Conservation (phyloP, 2,113 vertebrate species). For the Puffinus mauretanicus region DNA sequence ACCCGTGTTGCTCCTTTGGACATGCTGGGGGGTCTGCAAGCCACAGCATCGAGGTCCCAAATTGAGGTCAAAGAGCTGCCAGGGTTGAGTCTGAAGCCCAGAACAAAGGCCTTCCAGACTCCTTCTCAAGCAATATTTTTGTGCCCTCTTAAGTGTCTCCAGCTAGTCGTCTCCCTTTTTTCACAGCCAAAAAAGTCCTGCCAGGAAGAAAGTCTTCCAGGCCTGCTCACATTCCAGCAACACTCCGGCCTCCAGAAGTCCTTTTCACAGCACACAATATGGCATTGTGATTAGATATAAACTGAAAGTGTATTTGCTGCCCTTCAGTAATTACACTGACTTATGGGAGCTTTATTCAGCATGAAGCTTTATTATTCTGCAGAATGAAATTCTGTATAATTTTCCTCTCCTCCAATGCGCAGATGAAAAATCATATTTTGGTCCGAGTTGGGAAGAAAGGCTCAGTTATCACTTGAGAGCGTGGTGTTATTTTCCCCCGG, state of each 20-base stretch:
- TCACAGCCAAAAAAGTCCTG: not conserved
- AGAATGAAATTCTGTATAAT: slow-evolving; percentile 85
- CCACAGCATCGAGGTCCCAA: not conserved
- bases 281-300: slow-evolving; percentile 82
- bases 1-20: not conserved
- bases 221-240: slow-evolving; percentile 57
- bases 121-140: not conserved
- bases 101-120: not conserved
- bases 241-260: slow-evolving; percentile 48
- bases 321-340: slow-evolving; percentile 83
- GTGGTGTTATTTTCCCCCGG: slow-evolving; percentile 80
- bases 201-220: slow-evolving; percentile 56
- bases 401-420: slow-evolving; percentile 78
- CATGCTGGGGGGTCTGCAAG: fast-evolving
- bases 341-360: slow-evolving; percentile 80
- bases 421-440: slow-evolving; percentile 82
- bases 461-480: slow-evolving; percentile 80
- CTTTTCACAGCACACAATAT: slow-evolving; percentile 72
- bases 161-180: not conserved
- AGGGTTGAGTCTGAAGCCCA: not conserved
- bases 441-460: slow-evolving; percentile 80
- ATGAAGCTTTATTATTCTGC: slow-evolving; percentile 79
- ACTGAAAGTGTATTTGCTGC: slow-evolving; percentile 82
- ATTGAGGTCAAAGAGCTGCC: not conserved
- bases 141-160: not conserved